Evolutionary conservation across 2,888 invertebrate species (phyloP), one percentile per base, ranked within the genome.

Genomic region (Chesias legatella): DNA sequence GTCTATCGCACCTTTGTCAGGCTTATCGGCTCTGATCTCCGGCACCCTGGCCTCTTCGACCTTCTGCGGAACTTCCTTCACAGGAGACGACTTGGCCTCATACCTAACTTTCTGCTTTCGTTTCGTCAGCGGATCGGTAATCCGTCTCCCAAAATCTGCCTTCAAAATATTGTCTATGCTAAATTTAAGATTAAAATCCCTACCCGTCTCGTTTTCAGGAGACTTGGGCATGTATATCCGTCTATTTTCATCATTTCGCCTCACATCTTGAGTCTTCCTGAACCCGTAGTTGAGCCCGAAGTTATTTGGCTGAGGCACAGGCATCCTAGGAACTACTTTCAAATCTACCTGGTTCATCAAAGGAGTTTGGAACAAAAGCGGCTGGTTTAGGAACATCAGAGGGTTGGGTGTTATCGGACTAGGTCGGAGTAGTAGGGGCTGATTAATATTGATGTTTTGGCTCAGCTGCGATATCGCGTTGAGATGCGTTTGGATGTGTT

Each of bases 81-180:
- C 76, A 0, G 75, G 75, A 41, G 58, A 66, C 43, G 65, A 53
- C 44, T 80, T 81, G 21, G 63, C 68, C 48, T 85, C 85, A 48
- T 47, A 42, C 35, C 79, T 70, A 2, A 65, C 55, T 26, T 79
- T 85, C 39, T 73, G 71, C 58, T 91, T 92, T 40, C 91, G 84
- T 45, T 91, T 93, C 32, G 90, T 88, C 37, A 94, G 79, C 7
- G 93, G 94, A 61, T 93, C 92, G 0, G 92, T 92, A 23, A 92
- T 92, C 29, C 92, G 69, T 20, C 93, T 86, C 0, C 96, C 95
- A 55, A 96, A 96, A 70, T 96, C 95, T 0, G 95, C 95, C 63
- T 94, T 92, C 11, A 96, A 78, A 47, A 96, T 96, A 75, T 96
- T 95, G 62, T 94, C 94, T 69, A 96, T 95, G 64, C 95, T 95